phyloP scores from a whole-genome alignment of 1,140 invertebrate species.

The Bathynomus jamesi region DNA sequence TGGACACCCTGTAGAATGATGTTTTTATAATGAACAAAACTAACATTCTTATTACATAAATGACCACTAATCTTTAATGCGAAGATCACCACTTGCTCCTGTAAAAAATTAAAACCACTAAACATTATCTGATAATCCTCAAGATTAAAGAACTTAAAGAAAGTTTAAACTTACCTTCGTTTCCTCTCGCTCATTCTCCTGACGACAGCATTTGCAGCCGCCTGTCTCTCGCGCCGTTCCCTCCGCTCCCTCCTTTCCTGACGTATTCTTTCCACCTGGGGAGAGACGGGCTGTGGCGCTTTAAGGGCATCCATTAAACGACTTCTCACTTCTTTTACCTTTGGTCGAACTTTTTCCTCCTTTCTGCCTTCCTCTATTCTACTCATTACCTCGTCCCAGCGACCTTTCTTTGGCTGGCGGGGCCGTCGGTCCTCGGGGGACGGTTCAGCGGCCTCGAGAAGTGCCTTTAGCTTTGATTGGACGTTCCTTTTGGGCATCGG shows the following conservation, averaged over 20 bases:
- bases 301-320: conserved; percentile 29
- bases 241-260: conserved; percentile 32
- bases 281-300: conserved; percentile 22
- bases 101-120: too few species aligned
- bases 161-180: conserved; percentile 27
- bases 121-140: too few species aligned
- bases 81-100: too few species aligned
- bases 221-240: conserved; percentile 26
- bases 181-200: conserved; percentile 31
- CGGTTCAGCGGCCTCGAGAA: conserved; percentile 25
- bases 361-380: conserved; percentile 33
- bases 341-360: conserved; percentile 25
- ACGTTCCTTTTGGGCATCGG: conserved; percentile 36
- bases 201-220: conserved; percentile 22
- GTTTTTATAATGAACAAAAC: too few species aligned
- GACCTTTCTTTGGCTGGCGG: conserved; percentile 28
- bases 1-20: too few species aligned
- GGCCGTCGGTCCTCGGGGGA: conserved; percentile 19
- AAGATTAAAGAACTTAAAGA: too few species aligned
- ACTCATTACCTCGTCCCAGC: conserved; percentile 37
- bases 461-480: conserved; percentile 31
- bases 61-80: too few species aligned
- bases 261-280: conserved; percentile 32
- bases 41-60: too few species aligned
- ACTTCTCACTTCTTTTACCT: conserved; percentile 27